Base-by-base conservation (phyloP, 2,113 vertebrate genomes). In the Mungos mungo region DNA sequence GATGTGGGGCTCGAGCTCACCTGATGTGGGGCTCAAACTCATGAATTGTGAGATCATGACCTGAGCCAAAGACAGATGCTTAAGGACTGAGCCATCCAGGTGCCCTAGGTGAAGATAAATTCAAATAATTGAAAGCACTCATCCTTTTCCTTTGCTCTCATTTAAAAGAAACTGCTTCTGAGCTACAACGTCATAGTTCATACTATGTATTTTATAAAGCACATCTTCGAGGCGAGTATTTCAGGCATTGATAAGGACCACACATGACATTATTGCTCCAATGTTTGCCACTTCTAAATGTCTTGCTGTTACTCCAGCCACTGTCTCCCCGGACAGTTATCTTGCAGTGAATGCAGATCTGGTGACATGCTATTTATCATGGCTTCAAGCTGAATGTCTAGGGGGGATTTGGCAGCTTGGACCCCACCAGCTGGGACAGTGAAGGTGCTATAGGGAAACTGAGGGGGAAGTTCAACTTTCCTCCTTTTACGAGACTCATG, bases 151-250 rank as follows among this genome's bases (percentile, higher is more conserved):
- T 68, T 88, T 90, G 60, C 60, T 77, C 12, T 72, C 52, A 3
- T 38, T 83, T 87, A 87, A 97, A 91, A 66, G 23, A 72, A 89
- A 74, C 45, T 76, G 2, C 21, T 86, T 88, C 45, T 87, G 86
- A 86, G 41, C 57, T 52, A 84, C 12, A 72, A 16, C 25, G 81
- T 89, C 71, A 25, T 47, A 81, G 33, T 90, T 92, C n/a, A 57
- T n/a, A 10, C 11, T 72, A 4, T 50, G 27, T 63, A 38, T 93
- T 95, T 96, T 47, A 93, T 84, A 88, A 82, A 85, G 65, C 12
- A 69, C 27, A 84, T 72, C 71, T 96, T 63, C 31, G 52, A 16
- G 80, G 47, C 33, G 88, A 71, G 1, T 52, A 90, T 95, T 95
- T 88, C 71, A 90, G 88, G 90, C 27, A 25, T 33, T 52, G 71